These are phyloP conservation scores for Daphoenositta chrysoptera DNA, from an alignment of 2,113 vertebrate genomes.

Conservation along the genomic window DNA sequence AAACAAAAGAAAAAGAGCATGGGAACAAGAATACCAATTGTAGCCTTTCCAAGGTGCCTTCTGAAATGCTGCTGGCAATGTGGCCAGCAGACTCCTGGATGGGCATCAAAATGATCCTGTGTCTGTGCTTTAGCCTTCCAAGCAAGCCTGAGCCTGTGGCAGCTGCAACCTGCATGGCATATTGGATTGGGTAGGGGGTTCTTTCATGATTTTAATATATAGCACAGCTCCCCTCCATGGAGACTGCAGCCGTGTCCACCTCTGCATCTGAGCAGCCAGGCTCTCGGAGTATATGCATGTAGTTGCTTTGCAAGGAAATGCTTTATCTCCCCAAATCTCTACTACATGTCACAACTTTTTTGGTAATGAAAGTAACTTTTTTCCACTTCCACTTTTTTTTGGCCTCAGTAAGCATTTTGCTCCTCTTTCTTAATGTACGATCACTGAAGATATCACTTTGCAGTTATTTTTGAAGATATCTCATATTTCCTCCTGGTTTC, in stretches of 20 bases:
- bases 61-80: neutral
- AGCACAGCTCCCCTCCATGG: neutral
- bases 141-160: neutral
- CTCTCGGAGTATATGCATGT: accelerated
- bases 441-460: neutral
- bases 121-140: neutral
- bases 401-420: neutral
- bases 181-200: neutral
- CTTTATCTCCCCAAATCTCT: neutral
- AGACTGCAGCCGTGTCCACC: neutral
- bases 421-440: neutral
- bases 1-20: too few species aligned
- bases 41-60: neutral
- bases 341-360: neutral
- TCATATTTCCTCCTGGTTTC: neutral
- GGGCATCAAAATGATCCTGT: neutral
- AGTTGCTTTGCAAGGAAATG: neutral
- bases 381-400: neutral
- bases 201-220: neutral
- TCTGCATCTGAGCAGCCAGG: neutral
- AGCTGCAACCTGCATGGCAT: neutral
- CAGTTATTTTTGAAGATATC: neutral
- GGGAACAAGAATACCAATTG: neutral
- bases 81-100: neutral
- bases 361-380: neutral